Percentiles rank a stretch among this genome's conserved stretches.
These are phyloP conservation scores for Tenthredo amoena DNA, from an alignment of 2,888 invertebrate species.

Conservation along the genomic window DNA sequence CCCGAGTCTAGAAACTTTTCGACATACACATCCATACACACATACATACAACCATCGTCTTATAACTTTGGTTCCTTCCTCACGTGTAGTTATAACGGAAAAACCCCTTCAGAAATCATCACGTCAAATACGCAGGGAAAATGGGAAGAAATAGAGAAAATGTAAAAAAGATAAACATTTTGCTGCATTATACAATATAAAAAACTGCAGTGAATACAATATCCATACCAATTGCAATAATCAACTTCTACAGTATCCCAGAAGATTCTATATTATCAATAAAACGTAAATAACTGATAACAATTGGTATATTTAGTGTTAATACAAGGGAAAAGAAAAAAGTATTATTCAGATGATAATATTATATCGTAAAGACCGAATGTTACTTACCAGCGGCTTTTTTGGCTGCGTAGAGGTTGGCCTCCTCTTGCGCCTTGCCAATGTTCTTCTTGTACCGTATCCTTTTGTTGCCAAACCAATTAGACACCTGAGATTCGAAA, in stretches of 20 bases:
- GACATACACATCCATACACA: not conserved
- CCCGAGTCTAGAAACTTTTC: slow-evolving; percentile 40
- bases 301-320: too few relatives aligned
- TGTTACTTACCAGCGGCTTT: slow-evolving; percentile 91
- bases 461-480: slow-evolving; percentile 99
- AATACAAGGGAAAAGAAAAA: too few relatives aligned
- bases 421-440: slow-evolving; percentile 99
- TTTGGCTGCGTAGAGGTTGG: slow-evolving; percentile 98
- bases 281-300: too few relatives aligned
- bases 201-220: too few relatives aligned
- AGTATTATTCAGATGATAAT: too few relatives aligned
- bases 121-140: not conserved
- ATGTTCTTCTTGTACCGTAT: slow-evolving; percentile 99
- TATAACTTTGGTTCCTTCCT: slow-evolving; percentile 37
- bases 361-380: slow-evolving; percentile 54
- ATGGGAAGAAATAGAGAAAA: not conserved
- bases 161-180: not conserved
- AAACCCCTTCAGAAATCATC: not conserved
- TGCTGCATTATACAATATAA: too few relatives aligned
- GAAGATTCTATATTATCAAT: too few relatives aligned
- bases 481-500: slow-evolving; percentile 88
- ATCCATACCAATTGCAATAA: too few relatives aligned
- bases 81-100: not conserved
- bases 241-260: too few relatives aligned
- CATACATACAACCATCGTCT: not conserved